These are phyloP conservation scores for Macroglossus sobrinus DNA, from an alignment of 2,113 vertebrate genomes.

Conservation along the genomic window DNA sequence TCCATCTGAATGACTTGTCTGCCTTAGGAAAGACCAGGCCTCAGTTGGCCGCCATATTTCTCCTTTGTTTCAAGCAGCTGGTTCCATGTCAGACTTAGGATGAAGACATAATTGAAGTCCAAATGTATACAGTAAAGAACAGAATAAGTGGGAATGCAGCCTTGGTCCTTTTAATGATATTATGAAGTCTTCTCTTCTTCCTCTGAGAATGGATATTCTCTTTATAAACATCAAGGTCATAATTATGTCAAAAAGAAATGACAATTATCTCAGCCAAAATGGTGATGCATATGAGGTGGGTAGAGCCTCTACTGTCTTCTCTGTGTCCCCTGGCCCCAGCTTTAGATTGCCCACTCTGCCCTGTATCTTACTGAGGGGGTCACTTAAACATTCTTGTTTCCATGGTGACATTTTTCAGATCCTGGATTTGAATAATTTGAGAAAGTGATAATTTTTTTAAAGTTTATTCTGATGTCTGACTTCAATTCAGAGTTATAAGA, in stretches of 20 bases:
- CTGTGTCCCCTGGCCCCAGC: neutral
- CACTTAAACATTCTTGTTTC: neutral
- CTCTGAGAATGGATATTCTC: neutral
- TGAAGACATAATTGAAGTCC: neutral
- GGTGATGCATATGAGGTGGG: neutral
- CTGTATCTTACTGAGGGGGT: neutral
- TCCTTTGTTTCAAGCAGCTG: neutral
- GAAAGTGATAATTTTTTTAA: neutral
- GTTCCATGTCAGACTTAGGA: neutral
- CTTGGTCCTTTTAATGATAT: neutral
- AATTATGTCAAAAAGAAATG: neutral
- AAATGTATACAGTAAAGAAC: neutral
- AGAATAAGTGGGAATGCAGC: neutral
- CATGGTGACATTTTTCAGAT: neutral
- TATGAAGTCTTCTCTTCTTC: neutral
- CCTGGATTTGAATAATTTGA: neutral
- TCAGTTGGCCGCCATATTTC: neutral
- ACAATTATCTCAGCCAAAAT: neutral
- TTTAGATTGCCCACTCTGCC: no score
- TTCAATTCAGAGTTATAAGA: neutral
- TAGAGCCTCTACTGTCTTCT: no score
- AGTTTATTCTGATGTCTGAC: neutral
- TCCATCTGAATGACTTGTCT: neutral
- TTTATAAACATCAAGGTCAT: neutral
- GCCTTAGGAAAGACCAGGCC: neutral